Base-by-base conservation (phyloP, 2,888 invertebrate species). In the Megaustenia siamemsis region DNA sequence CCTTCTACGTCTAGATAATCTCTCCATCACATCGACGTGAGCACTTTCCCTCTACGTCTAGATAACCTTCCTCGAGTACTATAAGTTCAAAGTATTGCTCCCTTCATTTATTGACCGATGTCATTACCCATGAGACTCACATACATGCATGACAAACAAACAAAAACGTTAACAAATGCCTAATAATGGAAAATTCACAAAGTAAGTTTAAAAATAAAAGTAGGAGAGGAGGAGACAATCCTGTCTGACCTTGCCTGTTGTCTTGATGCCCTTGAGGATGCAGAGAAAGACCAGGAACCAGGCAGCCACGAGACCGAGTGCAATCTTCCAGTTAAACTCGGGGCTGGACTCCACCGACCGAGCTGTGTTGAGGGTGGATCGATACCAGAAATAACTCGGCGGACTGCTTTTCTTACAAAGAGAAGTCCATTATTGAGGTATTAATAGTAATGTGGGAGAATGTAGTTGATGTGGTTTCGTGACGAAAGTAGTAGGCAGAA, bases 211-310 rank as follows among this genome's bases (percentile, higher is more conserved):
- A 45, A 6, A 45, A 45, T 12, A 45, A 45, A 45, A 6, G 12
- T 45, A 12, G 45, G 12, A 45, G 45, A 45, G 12, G 45, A 10
- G 12, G 45, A 45, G 12, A 45, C n/a, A n/a, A n/a, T n/a, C n/a
- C n/a, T n/a, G 35, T 18, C 73, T 82, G 93, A 98, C 97, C 96
- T 98, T 98, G 92, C 98, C 98, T 88, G 98, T 97, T 91, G 98
- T 97, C 95, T 98, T 98, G 87, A 98, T 98, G 77, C 98, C 98
- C 94, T 97, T 97, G 97, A 98, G 97, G 79, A 98, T 97, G 92
- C 98, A 98, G 92, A 97, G 97, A 95, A 97, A 98, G 53, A 98
- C 98, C 88, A 98, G 95, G 76, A 96, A 94, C 98, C 98, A 98
- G 43, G 98, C 97, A 21, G 97, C 95, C 87, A 98, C 93, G 78